A percentile compares a stretch with the other conserved stretches of the same genome.
Conservation (phyloP, 2,888 invertebrate species). For the Exocentrus adspersus region DNA sequence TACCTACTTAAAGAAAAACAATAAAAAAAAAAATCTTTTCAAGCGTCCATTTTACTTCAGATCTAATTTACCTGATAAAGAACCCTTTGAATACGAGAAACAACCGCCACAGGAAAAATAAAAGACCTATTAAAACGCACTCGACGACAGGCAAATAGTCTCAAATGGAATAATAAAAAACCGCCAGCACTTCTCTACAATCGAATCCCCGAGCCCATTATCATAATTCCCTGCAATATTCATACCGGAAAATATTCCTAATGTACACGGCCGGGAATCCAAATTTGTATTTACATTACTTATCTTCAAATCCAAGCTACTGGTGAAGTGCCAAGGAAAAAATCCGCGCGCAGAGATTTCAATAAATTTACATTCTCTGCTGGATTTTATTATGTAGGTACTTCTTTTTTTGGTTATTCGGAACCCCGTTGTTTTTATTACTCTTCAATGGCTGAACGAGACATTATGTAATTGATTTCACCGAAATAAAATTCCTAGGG, state of each 20-base stretch:
- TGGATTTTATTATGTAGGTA: slow-evolving; percentile 50
- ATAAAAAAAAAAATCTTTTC: too few species aligned
- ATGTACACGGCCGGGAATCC: slow-evolving; percentile 47
- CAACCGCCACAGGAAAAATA: background rate
- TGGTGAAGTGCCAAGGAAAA: slow-evolving; percentile 27
- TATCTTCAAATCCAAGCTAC: slow-evolving; percentile 52
- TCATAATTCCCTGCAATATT: slow-evolving; percentile 50
- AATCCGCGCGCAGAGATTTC: slow-evolving; percentile 49
- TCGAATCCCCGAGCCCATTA: slow-evolving; percentile 32
- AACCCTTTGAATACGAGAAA: too few species aligned
- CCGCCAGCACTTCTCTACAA: too few species aligned
- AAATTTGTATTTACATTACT: slow-evolving; percentile 59
- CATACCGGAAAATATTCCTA: slow-evolving; percentile 48
- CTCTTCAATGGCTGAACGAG: slow-evolving; percentile 32
- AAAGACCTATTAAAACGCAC: background rate
- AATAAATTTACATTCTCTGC: slow-evolving; percentile 57
- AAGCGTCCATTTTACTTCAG: too few species aligned
- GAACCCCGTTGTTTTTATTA: slow-evolving; percentile 49
- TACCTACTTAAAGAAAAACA: too few species aligned
- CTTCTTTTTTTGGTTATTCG: slow-evolving; percentile 48
- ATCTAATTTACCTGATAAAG: too few species aligned
- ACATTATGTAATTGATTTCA: slow-evolving; percentile 47
- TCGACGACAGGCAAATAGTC: slow-evolving; percentile 1
- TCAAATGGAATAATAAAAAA: background rate
- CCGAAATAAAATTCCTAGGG: background rate